phyloP scores from a whole-genome alignment of 2,888 invertebrate genomes.

The Theretra japonica region DNA sequence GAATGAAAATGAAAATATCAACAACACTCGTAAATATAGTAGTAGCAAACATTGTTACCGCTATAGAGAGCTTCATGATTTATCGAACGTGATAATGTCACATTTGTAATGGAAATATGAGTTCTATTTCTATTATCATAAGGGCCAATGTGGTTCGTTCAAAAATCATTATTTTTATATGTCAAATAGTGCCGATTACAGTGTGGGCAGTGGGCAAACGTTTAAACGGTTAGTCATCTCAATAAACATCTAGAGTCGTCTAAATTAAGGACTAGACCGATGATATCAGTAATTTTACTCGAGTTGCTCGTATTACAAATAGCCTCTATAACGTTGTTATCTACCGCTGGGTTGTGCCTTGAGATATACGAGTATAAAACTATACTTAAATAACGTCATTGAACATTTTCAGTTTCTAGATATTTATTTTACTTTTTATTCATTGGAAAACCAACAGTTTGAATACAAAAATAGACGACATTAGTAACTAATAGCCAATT shows the following conservation, averaged over 20 bases:
- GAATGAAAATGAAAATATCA: slow-evolving; percentile 23
- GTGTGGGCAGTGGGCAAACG: slow-evolving; percentile 69
- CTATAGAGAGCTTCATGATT: slow-evolving; percentile 20
- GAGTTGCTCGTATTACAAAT: slow-evolving; percentile 19
- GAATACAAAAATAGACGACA: too few relatives aligned
- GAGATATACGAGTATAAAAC: neutral
- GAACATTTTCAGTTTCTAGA: too few relatives aligned
- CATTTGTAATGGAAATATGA: slow-evolving; percentile 31
- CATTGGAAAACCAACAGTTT: too few relatives aligned
- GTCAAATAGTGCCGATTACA: slow-evolving; percentile 67
- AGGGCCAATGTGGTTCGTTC: slow-evolving; percentile 36
- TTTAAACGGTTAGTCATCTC: slow-evolving; percentile 74
- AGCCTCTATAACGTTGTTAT: slow-evolving; percentile 7
- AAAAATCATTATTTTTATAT: slow-evolving; percentile 52
- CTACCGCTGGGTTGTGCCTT: neutral
- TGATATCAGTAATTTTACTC: slow-evolving; percentile 51
- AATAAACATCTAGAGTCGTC: slow-evolving; percentile 72
- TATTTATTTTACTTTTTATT: too few relatives aligned
- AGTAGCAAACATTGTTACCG: slow-evolving; percentile 3
- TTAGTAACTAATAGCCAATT: too few relatives aligned
- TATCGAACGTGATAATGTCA: slow-evolving; percentile 15
- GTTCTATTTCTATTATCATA: slow-evolving; percentile 36
- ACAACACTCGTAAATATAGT: slow-evolving; percentile 4
- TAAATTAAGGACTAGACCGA: slow-evolving; percentile 65
- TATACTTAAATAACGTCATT: neutral